Conservation (phyloP, 2,113 vertebrate genomes). For the Chinchilla lanigera region DNA sequence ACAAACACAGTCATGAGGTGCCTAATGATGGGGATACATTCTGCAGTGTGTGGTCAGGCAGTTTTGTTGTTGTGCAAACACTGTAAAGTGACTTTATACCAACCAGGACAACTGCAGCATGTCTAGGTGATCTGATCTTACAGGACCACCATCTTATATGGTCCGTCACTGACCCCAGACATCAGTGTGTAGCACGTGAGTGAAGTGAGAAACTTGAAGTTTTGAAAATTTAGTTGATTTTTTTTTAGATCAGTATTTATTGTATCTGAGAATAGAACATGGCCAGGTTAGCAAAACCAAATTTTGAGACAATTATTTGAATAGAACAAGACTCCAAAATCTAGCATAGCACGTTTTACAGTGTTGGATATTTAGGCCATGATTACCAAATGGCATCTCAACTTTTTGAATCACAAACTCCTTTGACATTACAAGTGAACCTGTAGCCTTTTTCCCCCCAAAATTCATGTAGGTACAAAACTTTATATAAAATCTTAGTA, state of each 20-base stretch:
- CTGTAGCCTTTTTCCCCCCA: neutral
- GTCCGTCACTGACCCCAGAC: too few species aligned
- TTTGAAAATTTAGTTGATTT: neutral
- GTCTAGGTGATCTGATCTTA: neutral
- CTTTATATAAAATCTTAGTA: neutral
- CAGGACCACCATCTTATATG: neutral
- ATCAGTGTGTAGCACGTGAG: neutral
- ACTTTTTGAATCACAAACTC: neutral
- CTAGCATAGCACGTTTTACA: neutral
- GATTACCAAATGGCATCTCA: neutral
- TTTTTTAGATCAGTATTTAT: neutral
- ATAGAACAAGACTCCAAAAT: neutral
- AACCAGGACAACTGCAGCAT: neutral
- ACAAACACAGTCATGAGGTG: neutral
- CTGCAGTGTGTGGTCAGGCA: neutral
- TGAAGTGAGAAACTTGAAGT: neutral
- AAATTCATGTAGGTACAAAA: neutral
- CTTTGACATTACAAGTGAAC: neutral
- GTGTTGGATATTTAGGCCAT: neutral
- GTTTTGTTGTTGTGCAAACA: rapidly evolving
- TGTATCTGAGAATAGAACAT: neutral
- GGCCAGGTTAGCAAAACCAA: neutral
- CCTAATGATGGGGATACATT: neutral
- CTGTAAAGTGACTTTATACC: neutral
- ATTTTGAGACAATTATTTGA: neutral